A percentile compares a stretch with the other conserved stretches of the same genome.
Conservation (phyloP, 2,888 invertebrate genomes). For the Catocala fraxini region DNA sequence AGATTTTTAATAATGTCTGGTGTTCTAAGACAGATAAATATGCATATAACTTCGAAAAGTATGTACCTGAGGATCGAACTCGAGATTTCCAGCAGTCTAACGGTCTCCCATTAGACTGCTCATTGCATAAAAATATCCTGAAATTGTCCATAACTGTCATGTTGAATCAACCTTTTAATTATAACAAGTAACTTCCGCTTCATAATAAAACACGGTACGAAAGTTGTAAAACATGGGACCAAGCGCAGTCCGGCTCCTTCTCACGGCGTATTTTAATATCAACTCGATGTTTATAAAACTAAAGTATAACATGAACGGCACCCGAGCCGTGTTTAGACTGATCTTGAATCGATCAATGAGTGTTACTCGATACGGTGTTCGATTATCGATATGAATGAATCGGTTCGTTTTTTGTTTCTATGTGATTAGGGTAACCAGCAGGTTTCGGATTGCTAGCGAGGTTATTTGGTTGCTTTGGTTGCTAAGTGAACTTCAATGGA, state of each 20-base stretch:
- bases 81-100: no score
- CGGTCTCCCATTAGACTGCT: not conserved
- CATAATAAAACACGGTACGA: conserved; percentile 59
- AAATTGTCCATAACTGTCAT: conserved; percentile 17
- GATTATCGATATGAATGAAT: conserved; percentile 48
- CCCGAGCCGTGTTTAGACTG: conserved; percentile 82
- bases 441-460: not conserved
- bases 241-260: conserved; percentile 54
- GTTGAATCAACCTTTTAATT: conserved; percentile 35
- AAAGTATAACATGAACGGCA: conserved; percentile 72
- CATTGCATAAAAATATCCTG: conserved; percentile 13
- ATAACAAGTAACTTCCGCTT: conserved; percentile 55
- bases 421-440: conserved; percentile 3
- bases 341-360: conserved; percentile 76
- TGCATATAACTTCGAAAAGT: no score
- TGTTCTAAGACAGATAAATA: no score
- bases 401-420: conserved; percentile 21
- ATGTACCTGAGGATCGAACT: no score
- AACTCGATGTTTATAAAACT: conserved; percentile 72
- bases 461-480: no score
- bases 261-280: conserved; percentile 81
- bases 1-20: no score
- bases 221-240: conserved; percentile 56
- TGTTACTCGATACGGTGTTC: conserved; percentile 63
- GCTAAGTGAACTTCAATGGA: no score